Conservation (phyloP, 2,797 vertebrate genomes). For the Ptychadena robeensis region DNA sequence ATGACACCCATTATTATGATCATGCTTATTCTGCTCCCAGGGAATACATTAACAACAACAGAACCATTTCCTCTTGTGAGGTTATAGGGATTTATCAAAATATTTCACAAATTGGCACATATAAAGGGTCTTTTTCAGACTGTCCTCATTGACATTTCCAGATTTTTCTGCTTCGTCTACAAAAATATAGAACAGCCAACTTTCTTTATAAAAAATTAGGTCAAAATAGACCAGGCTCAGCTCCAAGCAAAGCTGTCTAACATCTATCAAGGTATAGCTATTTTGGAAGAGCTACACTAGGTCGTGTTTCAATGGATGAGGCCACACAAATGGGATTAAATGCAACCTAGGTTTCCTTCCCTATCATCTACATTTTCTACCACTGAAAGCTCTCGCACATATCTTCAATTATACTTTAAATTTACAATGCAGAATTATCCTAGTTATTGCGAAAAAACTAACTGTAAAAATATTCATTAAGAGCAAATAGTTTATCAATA, state of each 20-base stretch:
- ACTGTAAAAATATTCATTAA: too few relatives aligned
- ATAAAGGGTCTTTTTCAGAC: not conserved
- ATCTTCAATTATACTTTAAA: not conserved
- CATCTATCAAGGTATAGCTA: not conserved
- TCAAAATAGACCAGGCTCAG: not conserved
- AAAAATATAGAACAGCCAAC: not conserved
- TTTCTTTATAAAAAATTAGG: not conserved
- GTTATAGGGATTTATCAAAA: conserved; percentile 22
- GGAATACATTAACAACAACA: conserved; percentile 1
- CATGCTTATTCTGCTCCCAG: not conserved
- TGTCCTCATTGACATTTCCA: not conserved
- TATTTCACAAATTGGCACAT: conserved; percentile 3
- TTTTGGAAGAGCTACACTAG: not conserved
- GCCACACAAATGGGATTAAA: not conserved
- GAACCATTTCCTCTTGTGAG: conserved; percentile 11
- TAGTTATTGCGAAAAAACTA: too few relatives aligned
- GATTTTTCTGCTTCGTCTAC: not conserved
- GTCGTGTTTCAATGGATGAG: not conserved
- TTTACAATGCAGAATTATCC: too few relatives aligned
- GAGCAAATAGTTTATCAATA: too few relatives aligned
- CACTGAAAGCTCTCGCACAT: not conserved
- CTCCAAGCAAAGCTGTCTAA: not conserved
- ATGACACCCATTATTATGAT: conserved; percentile 45
- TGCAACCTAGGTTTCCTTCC: not conserved
- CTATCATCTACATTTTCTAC: not conserved